A percentile compares a stretch with the other conserved stretches of the same genome.
phyloP scores from a whole-genome alignment of 1,140 invertebrate genomes.

The Cydia fagiglandana region DNA sequence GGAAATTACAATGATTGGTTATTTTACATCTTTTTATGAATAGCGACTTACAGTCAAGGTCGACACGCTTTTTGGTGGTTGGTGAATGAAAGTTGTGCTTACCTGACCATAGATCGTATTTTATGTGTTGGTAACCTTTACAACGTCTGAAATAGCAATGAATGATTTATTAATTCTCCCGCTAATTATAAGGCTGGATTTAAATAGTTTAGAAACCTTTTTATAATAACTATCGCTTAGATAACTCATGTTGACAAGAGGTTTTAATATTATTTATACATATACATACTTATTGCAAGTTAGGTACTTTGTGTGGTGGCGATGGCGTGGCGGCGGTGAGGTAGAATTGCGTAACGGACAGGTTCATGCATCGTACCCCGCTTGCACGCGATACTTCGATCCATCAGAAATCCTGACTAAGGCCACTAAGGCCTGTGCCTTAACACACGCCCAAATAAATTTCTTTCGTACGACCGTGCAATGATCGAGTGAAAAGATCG shows the following conservation, averaged over 20 bases:
- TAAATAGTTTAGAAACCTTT: background rate
- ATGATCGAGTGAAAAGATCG: constrained; percentile 4
- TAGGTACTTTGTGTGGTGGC: background rate
- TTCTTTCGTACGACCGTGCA: background rate
- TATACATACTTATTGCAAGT: background rate
- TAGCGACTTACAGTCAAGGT: constrained; percentile 15
- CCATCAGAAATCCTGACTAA: background rate
- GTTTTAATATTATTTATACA: constrained; percentile 5
- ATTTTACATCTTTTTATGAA: constrained; percentile 24
- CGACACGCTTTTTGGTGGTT: background rate
- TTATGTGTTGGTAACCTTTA: too few species aligned
- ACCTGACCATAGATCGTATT: background rate
- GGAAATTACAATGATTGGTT: constrained; percentile 29
- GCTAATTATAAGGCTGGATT: too few species aligned
- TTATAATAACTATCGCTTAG: background rate
- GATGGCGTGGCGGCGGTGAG: background rate
- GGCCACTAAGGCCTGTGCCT: background rate
- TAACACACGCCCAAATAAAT: background rate
- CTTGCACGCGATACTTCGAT: constrained; percentile 6
- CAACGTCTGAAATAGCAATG: too few species aligned
- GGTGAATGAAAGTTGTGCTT: constrained; percentile 10
- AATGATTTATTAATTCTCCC: too few species aligned
- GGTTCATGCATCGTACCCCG: background rate
- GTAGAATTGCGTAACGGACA: constrained; percentile 13
- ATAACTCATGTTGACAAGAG: background rate